Base-by-base conservation (phyloP, 2,888 invertebrate genomes). In the Leptopilina myrica region DNA sequence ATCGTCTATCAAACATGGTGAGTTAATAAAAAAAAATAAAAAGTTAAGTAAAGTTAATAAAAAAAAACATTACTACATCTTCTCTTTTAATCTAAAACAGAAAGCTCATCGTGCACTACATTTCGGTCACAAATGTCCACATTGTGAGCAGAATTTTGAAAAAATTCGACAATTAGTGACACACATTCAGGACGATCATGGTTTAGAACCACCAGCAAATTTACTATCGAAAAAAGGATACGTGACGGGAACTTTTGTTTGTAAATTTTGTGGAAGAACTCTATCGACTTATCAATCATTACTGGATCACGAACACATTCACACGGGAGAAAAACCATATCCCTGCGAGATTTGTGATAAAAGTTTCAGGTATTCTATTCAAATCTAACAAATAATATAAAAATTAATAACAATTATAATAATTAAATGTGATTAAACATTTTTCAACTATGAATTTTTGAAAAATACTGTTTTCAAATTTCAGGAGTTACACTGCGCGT, bases 1-100 rank as follows among this genome's bases (percentile, higher is more conserved):
- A 87, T 79, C 84, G 87, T 75, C 80, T 83, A 78, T 86, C 86
- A 20, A 88, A 87, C 76, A 87, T 87, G 88, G 87, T 87, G 77
- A 81, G 77, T 40, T 33, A 46, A 46, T 69, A 76, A 46, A 20
- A 20, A 20, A 20, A 20, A 33, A 33, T 33, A 33, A 46, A 11
- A 49, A 49, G 2, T 11, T 11, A 49, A 9, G 2, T 11, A 2
- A 49, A 9, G 20, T 20, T 20, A 20, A 20, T 20, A 49, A 9
- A 49, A 49, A 49, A 49, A 11, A 15, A 66, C 9, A 43, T n/a
- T 9, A 43, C 7, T 43, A 43, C 3, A 33, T 33, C 43, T 43
- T 43, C 7, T 43, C 8, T 43, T 20, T 43, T 43, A 62, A 40
- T 56, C 40, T 20, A 43, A 3, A 66, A 69, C 62, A 86, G 86